phyloP scores from a whole-genome alignment of 2,113 vertebrate genomes.

The Tachysurus fulvidraco region DNA sequence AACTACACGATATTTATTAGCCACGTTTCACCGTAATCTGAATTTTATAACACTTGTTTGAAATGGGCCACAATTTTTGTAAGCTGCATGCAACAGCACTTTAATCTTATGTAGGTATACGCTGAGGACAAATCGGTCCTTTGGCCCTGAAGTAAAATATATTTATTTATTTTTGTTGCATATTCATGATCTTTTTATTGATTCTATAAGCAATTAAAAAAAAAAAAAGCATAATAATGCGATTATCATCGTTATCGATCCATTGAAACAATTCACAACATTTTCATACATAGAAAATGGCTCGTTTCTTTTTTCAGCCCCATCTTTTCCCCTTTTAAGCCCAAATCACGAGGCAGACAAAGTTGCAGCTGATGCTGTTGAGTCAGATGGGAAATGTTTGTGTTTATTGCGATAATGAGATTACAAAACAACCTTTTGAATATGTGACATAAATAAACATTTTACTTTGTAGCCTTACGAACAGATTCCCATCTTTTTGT shows the following conservation, averaged over 20 bases:
- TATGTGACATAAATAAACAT: background rate
- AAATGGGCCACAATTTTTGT: background rate
- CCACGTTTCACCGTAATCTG: background rate
- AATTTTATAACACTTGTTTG: background rate
- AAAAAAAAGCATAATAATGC: background rate
- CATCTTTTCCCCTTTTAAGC: background rate
- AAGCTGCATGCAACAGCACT: too few relatives aligned
- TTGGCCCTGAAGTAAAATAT: background rate
- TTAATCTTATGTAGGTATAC: background rate
- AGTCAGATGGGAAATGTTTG: background rate
- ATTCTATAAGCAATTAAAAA: too few relatives aligned
- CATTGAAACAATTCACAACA: background rate
- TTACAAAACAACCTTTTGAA: background rate
- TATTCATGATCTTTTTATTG: background rate
- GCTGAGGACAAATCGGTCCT: background rate
- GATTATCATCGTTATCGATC: background rate
- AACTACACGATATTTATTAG: background rate
- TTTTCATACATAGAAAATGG: background rate
- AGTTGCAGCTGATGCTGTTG: background rate
- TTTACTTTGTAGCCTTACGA: background rate
- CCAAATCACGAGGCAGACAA: background rate
- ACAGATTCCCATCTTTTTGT: constrained; percentile 19
- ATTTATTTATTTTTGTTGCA: background rate
- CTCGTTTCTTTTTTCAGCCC: background rate
- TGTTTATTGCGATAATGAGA: background rate